phyloP scores from a whole-genome alignment of 2,113 vertebrate species.

The Argyrosomus japonicus region DNA sequence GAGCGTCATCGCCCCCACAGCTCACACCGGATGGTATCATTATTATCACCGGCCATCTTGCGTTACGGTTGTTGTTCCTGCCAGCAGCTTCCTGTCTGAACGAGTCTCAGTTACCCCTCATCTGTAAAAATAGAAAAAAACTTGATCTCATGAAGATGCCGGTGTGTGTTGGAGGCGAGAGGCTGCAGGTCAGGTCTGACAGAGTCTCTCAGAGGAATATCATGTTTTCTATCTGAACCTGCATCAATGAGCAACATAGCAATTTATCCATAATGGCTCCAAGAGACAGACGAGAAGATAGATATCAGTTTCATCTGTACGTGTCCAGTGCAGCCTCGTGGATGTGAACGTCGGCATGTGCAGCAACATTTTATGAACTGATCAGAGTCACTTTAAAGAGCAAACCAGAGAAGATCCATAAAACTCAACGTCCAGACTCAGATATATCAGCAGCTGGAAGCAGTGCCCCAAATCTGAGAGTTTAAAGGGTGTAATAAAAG shows the following conservation, averaged over 20 bases:
- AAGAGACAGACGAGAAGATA: slow-evolving; percentile 1
- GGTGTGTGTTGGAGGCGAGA: background rate
- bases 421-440: too few species aligned
- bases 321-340: background rate
- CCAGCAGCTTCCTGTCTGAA: slow-evolving; percentile 35
- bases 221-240: slow-evolving; percentile 33
- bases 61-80: slow-evolving; percentile 36
- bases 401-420: background rate
- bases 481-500: background rate
- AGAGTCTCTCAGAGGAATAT: slow-evolving; percentile 52
- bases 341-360: background rate
- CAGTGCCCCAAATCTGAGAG: background rate
- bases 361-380: background rate
- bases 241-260: background rate
- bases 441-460: background rate
- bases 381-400: background rate
- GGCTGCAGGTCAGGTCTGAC: slow-evolving; percentile 14
- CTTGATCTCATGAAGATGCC: slow-evolving; percentile 40
- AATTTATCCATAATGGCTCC: slow-evolving; percentile 1
- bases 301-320: slow-evolving; percentile 18
- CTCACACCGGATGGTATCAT: background rate
- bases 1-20: background rate
- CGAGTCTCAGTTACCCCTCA: slow-evolving; percentile 42
- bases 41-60: slow-evolving; percentile 3
- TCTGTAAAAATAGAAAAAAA: slow-evolving; percentile 65